Conservation (phyloP, 2,113 vertebrate species). For the Indicator indicator region DNA sequence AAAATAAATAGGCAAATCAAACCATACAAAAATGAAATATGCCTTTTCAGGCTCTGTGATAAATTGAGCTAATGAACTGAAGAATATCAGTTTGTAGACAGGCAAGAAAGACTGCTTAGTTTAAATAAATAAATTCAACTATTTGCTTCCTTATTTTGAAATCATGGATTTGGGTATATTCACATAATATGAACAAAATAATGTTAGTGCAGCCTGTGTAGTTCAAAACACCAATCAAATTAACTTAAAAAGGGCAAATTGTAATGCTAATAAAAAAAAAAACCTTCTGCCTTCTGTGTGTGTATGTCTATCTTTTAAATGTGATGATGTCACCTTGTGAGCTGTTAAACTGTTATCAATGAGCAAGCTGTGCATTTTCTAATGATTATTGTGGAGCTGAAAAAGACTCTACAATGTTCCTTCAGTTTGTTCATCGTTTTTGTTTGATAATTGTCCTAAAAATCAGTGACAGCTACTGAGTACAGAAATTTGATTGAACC, state of each 20-base stretch:
- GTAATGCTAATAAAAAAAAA: constrained; percentile 10
- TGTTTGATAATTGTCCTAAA: constrained; percentile 74
- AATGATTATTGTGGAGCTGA: constrained; percentile 52
- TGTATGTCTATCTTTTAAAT: constrained; percentile 18
- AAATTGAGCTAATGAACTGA: constrained; percentile 32
- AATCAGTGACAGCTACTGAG: constrained; percentile 72
- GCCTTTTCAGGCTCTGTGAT: background rate
- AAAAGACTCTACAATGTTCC: constrained; percentile 54
- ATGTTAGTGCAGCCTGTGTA: background rate
- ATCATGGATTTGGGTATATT: background rate
- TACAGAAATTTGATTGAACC: constrained; percentile 75
- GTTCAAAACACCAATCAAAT: constrained; percentile 22
- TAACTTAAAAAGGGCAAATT: constrained; percentile 45
- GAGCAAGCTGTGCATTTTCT: constrained; percentile 30
- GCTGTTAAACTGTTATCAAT: constrained; percentile 45
- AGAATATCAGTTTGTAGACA: background rate
- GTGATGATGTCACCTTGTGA: constrained; percentile 45
- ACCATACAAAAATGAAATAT: background rate
- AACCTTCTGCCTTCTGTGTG: background rate
- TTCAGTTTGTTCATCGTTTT: constrained; percentile 68
- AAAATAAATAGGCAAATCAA: constrained; percentile 12
- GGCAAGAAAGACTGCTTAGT: constrained; percentile 10
- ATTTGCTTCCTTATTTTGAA: constrained; percentile 29
- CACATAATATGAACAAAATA: background rate
- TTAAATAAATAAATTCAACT: constrained; percentile 29